These are phyloP conservation scores for Amniataba percoides DNA, from an alignment of 2,797 vertebrate species.

Conservation along the genomic window DNA sequence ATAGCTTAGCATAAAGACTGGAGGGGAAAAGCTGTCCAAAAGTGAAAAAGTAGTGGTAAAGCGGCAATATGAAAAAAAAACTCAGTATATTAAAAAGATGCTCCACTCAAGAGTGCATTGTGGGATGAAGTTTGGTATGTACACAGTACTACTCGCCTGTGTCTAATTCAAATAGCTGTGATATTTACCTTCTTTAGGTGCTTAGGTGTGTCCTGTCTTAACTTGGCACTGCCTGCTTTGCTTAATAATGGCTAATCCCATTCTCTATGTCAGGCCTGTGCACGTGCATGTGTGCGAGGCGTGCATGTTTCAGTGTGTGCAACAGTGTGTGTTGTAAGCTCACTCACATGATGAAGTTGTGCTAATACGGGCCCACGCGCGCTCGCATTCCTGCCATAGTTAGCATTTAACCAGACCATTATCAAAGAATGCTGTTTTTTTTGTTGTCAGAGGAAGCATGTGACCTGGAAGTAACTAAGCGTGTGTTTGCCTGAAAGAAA, in stretches of 20 bases:
- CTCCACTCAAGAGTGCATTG: neutral
- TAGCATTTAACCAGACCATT: conserved; percentile 69
- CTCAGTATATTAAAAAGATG: neutral
- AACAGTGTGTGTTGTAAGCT: conserved; percentile 59
- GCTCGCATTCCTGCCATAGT: conserved; percentile 74
- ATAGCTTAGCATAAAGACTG: too few relatives aligned
- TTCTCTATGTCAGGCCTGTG: conserved; percentile 33
- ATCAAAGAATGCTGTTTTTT: conserved; percentile 73
- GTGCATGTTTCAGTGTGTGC: neutral
- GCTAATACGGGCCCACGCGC: conserved; percentile 58
- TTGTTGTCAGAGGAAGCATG: conserved; percentile 62
- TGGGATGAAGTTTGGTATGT: conserved; percentile 37
- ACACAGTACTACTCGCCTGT: conserved; percentile 52
- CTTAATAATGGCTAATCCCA: conserved; percentile 67
- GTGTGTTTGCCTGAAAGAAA: conserved; percentile 41
- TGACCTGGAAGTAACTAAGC: conserved; percentile 68
- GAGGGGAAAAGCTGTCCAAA: too few relatives aligned
- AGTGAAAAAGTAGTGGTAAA: too few relatives aligned
- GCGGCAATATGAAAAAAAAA: too few relatives aligned
- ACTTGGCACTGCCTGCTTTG: conserved; percentile 50
- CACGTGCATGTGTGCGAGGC: conserved; percentile 7
- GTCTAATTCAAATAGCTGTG: conserved; percentile 62
- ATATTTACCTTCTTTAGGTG: conserved; percentile 73
- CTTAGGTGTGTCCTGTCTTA: conserved; percentile 63
- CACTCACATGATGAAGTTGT: conserved; percentile 72